Percentiles rank a stretch among this genome's conserved stretches.
Conservation (phyloP, 2,888 invertebrate genomes). For the Dusona sp. region DNA sequence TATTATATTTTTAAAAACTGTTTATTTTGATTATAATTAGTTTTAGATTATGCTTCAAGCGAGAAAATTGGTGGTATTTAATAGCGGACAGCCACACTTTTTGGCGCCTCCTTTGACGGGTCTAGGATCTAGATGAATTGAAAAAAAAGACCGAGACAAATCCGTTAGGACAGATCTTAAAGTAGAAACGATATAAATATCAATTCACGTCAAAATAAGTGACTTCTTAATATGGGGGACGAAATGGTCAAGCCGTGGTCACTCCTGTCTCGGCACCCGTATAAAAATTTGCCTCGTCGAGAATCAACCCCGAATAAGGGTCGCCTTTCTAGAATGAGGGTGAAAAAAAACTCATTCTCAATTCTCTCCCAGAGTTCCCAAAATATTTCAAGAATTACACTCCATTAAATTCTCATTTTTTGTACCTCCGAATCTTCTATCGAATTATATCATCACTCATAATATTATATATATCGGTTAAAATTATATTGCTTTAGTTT, state of each 20-base stretch:
- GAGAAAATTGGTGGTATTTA: background rate
- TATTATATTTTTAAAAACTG: background rate
- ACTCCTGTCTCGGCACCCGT: constrained; percentile 30
- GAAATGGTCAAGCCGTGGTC: constrained; percentile 15
- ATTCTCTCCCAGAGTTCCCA: background rate
- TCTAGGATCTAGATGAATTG: background rate
- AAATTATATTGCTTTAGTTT: background rate
- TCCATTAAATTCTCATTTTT: constrained; percentile 1
- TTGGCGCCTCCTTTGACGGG: background rate
- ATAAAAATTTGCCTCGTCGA: constrained; percentile 45
- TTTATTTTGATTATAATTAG: background rate
- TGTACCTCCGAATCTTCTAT: background rate
- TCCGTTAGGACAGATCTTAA: background rate
- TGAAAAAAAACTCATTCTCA: constrained; percentile 21
- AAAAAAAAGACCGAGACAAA: constrained; percentile 5
- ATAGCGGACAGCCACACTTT: background rate
- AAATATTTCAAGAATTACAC: background rate
- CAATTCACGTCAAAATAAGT: constrained; percentile 37
- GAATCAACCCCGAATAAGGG: constrained; percentile 49
- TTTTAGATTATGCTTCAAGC: background rate
- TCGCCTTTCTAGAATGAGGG: background rate
- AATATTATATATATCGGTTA: background rate
- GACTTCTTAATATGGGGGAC: constrained; percentile 25
- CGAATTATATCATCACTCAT: background rate
- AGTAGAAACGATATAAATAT: constrained; percentile 36